Percentiles rank a stretch among this genome's conserved stretches.
These are phyloP conservation scores for Picathartes gymnocephalus DNA, from an alignment of 2,113 vertebrate genomes.

Conservation along the genomic window DNA sequence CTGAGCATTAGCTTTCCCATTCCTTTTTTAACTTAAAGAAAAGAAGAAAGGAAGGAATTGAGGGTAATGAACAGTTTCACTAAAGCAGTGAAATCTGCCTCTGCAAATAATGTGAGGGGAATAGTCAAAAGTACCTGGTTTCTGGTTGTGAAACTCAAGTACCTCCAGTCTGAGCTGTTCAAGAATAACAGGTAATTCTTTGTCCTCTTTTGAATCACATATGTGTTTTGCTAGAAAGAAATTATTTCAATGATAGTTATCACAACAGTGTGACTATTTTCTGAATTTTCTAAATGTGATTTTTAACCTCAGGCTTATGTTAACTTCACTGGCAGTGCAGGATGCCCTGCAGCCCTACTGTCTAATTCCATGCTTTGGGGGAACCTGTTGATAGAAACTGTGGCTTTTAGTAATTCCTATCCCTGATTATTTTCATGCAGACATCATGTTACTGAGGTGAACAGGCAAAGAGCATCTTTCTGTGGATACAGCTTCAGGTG, in stretches of 20 bases:
- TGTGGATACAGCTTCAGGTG: not conserved
- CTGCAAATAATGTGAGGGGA: not conserved
- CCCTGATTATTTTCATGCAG: not conserved
- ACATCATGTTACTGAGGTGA: not conserved
- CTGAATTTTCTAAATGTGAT: not conserved
- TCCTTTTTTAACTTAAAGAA: not conserved
- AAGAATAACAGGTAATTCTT: not conserved
- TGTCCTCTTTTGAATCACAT: not conserved
- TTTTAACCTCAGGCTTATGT: not conserved
- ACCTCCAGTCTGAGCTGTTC: not conserved
- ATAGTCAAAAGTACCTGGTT: not conserved
- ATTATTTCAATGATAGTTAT: not conserved
- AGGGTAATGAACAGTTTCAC: not conserved
- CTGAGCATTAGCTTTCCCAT: not conserved
- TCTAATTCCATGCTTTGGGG: rapidly evolving
- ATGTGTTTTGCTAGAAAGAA: not conserved
- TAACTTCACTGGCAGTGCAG: not conserved
- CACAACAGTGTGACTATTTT: not conserved
- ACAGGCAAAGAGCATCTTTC: not conserved
- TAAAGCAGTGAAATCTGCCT: not conserved
- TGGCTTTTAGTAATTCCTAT: not conserved
- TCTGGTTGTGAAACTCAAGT: not conserved
- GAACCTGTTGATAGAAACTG: not conserved
- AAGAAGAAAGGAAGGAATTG: not conserved
- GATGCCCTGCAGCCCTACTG: not conserved